A percentile compares a stretch with the other conserved stretches of the same genome.
phyloP scores from a whole-genome alignment of 2,888 invertebrate species.

The Tholera decimalis region DNA sequence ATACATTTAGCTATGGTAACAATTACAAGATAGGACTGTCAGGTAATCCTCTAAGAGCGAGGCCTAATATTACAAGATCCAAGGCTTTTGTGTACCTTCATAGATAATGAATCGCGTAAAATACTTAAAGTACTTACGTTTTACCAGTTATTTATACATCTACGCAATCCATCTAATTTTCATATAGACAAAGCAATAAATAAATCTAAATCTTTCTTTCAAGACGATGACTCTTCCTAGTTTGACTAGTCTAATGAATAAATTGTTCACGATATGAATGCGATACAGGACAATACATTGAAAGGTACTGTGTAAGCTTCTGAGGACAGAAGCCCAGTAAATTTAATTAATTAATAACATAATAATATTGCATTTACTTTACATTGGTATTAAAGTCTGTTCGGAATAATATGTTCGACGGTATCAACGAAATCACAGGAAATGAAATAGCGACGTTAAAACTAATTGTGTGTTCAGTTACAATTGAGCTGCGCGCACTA shows the following conservation, averaged over 20 bases:
- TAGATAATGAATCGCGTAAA: conserved; percentile 50
- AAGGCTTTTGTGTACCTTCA: conserved; percentile 51
- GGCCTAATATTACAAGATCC: conserved; percentile 48
- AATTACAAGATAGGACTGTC: conserved; percentile 78
- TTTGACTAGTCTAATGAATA: conserved; percentile 89
- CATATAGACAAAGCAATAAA: conserved; percentile 81
- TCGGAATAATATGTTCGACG: conserved; percentile 74
- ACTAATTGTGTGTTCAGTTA: conserved; percentile 68
- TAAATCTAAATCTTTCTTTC: conserved; percentile 82
- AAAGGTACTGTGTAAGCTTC: conserved; percentile 57
- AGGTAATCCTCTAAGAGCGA: conserved; percentile 57
- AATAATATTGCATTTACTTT: conserved; percentile 71
- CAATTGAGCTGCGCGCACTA: conserved; percentile 71
- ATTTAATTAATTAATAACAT: conserved; percentile 50
- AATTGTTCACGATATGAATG: conserved; percentile 69
- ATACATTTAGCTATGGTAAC: conserved; percentile 88
- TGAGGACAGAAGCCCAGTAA: conserved; percentile 37
- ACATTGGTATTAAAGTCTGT: conserved; percentile 71
- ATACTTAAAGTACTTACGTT: conserved; percentile 54
- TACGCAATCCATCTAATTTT: conserved; percentile 62
- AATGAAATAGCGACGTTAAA: conserved; percentile 80
- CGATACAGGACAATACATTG: conserved; percentile 60
- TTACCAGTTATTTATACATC: conserved; percentile 61
- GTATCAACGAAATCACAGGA: conserved; percentile 82
- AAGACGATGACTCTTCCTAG: conserved; percentile 82